These are phyloP conservation scores for Drosophila carrolli DNA, from an alignment of 1,140 invertebrate genomes.

Conservation along the genomic window DNA sequence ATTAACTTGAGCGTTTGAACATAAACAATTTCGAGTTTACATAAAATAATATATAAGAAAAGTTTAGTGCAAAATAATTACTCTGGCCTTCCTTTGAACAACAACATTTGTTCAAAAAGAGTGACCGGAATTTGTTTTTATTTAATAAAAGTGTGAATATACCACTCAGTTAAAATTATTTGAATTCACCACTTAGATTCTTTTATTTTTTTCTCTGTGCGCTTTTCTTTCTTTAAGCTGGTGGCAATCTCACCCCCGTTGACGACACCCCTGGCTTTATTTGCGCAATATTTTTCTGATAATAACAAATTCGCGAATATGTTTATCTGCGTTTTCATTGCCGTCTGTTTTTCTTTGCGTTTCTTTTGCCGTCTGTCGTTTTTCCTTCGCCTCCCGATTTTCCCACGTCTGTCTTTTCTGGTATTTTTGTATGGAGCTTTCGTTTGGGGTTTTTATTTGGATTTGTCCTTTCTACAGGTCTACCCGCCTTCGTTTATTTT, in stretches of 20 bases:
- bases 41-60: too few species aligned
- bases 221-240: conserved; percentile 50
- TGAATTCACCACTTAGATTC: background rate
- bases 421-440: conserved; percentile 54
- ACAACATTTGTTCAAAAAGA: too few species aligned
- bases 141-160: too few species aligned
- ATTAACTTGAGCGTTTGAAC: too few species aligned
- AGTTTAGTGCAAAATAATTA: too few species aligned
- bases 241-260: conserved; percentile 16
- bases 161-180: too few species aligned
- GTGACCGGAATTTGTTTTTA: too few species aligned
- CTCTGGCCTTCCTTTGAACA: too few species aligned
- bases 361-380: conserved; percentile 14
- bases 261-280: conserved; percentile 54
- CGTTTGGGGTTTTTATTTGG: conserved; percentile 41
- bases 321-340: conserved; percentile 81
- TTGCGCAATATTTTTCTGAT: conserved; percentile 81
- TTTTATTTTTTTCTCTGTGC: conserved; percentile 55
- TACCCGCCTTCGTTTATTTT: conserved; percentile 27
- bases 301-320: conserved; percentile 83
- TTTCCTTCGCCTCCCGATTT: conserved; percentile 1
- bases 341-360: conserved; percentile 47
- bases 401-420: background rate
- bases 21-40: too few species aligned
- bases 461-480: conserved; percentile 51